phyloP scores from a whole-genome alignment of 2,888 invertebrate species.

The Hetaerina titia region DNA sequence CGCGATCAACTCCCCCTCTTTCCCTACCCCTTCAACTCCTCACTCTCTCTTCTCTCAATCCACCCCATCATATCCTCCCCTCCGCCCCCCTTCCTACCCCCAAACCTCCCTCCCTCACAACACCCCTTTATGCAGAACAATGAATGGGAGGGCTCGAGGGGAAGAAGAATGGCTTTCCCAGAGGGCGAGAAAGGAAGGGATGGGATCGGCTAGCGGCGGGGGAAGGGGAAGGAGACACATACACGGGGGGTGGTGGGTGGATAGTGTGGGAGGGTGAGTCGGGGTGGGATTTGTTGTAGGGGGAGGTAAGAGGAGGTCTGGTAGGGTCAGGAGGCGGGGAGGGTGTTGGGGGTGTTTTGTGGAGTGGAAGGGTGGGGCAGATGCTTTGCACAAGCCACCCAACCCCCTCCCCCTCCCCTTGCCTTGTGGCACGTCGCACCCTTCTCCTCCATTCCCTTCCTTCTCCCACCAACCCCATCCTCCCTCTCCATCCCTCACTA shows the following conservation, averaged over 20 bases:
- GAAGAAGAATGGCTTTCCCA: constrained; percentile 59
- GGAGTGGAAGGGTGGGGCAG: background rate
- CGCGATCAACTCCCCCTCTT: background rate
- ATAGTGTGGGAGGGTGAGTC: background rate
- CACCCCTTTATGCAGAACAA: constrained; percentile 58
- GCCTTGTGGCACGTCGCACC: background rate
- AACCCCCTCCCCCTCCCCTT: background rate
- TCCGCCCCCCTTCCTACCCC: background rate
- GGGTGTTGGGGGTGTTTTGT: background rate
- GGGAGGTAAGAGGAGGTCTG: background rate
- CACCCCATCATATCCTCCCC: background rate
- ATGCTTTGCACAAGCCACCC: constrained; percentile 55
- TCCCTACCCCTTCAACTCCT: background rate
- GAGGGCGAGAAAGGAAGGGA: constrained; percentile 38
- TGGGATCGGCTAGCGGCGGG: background rate
- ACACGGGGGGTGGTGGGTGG: background rate
- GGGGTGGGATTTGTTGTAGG: background rate
- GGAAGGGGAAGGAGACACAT: background rate
- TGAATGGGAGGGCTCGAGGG: constrained; percentile 64
- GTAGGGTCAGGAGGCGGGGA: background rate
- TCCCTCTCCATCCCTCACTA: background rate
- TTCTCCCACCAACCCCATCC: background rate
- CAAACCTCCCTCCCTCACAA: background rate
- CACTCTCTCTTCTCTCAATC: background rate
- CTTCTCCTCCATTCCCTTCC: background rate